These are phyloP conservation scores for Clarias magur DNA, from an alignment of 2,113 vertebrate genomes.

Conservation along the genomic window DNA sequence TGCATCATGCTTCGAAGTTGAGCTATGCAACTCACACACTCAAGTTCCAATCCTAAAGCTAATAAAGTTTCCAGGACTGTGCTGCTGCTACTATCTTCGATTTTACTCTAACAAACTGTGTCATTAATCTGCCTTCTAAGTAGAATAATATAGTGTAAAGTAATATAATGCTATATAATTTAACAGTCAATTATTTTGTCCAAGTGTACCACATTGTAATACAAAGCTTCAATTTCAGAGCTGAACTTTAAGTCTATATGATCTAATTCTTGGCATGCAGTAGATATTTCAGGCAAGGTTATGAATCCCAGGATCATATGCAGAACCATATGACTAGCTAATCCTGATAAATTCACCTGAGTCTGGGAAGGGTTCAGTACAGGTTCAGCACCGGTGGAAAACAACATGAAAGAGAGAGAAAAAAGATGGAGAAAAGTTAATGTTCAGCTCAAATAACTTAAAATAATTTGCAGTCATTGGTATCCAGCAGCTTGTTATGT, in stretches of 20 bases:
- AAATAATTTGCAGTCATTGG: constrained; percentile 20
- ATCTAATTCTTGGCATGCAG: not conserved
- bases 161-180: not conserved
- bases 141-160: not conserved
- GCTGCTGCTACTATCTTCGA: not conserved
- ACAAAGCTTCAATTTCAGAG: not conserved
- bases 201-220: not conserved
- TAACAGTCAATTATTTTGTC: not conserved
- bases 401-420: constrained; percentile 4
- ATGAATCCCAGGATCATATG: constrained; percentile 4
- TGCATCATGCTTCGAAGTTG: constrained; percentile 49
- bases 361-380: constrained; percentile 6
- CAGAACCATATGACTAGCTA: constrained; percentile 9
- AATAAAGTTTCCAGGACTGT: constrained; percentile 10
- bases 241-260: not conserved
- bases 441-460: not conserved
- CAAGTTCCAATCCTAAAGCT: constrained; percentile 9
- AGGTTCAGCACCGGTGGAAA: not conserved
- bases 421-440: not conserved
- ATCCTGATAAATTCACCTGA: constrained; percentile 43
- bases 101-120: too few species aligned
- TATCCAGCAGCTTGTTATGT: constrained; percentile 33
- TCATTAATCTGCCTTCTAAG: not conserved
- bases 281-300: not conserved
- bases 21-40: constrained; percentile 13